Base-by-base conservation (phyloP, 2,113 vertebrate genomes). In the Channa argus region DNA sequence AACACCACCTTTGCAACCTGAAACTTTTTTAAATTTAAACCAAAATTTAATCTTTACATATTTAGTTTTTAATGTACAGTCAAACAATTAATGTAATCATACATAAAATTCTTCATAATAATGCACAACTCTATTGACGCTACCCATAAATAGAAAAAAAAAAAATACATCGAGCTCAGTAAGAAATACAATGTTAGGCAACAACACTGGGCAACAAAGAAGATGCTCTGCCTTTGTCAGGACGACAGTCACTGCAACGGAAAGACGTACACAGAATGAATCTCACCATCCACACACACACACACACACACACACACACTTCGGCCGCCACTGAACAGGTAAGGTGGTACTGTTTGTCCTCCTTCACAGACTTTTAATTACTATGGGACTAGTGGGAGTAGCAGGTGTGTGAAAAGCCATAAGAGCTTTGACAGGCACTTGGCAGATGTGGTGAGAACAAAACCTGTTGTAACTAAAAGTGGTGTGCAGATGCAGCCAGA, bases 71-170 rank as follows among this genome's bases (percentile, higher is more conserved):
- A 93, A 92, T 94, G 94, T 95, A 95, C 95, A 94, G 95, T 96
- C 94, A 95, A 95, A 94, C 95, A 95, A 96, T 95, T 88, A 95
- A 95, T 95, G 93, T 95, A 96, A 93, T 89, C 75, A 85, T 89
- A 95, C 89, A 86, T 93, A 80, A 92, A 86, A 91, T 89, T 93
- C 89, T 95, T 95, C 93, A 95, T 95, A 90, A 94, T 95, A 96
- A 96, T 95, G 93, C 81, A 96, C 95, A 95, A 95, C 93, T 96
- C 93, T 95, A 97, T 92, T 86, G 95, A 93, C 94, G 96, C 93
- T 94, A 89, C 15, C 65, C 90, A 97, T 97, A 97, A 98, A 97
- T 96, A 90, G 96, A 96, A 96, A 95, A 94, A 72, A 50, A 67
- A 52, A 45, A 54, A 82, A 78, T 94, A 93, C 94, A 95, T 90